Base-by-base conservation (phyloP, 1,140 invertebrate genomes). In the Anoplolepis gracilipes region DNA sequence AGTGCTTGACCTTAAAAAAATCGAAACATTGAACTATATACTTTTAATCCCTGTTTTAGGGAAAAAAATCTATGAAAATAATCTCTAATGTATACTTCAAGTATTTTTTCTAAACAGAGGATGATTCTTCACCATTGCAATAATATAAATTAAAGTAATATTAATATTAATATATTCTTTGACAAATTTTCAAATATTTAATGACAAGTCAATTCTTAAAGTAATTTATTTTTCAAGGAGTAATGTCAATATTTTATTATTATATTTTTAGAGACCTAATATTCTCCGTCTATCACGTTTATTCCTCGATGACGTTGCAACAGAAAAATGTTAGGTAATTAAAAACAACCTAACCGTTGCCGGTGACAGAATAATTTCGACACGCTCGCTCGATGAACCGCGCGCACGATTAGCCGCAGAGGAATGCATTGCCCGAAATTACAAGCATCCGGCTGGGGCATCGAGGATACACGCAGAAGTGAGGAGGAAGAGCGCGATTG, bases 401-500 rank as follows among this genome's bases (percentile, higher is more conserved):
- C 57, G 57, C 25, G 22, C 36, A 59, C 67, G 53, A 82, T 82
- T 82, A 73, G 57, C 64, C 49, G 64, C 67, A 46, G 78, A 46
- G 78, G 46, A 82, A 82, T 69, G 36, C 78, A 72, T 42, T 59
- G 57, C n/a, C 70, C 81, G 81, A 84, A 84, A 84, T 77, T 75
- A 76, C 81, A 53, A 77, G 59, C 70, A 39, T 77, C 59, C 81
- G 81, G 57, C 42, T 19, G 81, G 33, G 49, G 57, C 36, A 73
- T 30, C 69, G 70, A 62, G 28, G 72, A 84, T 64, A 59, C 28
- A 55, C 62, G 69, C 30, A 77, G 81, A 77, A 75, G 81, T 22
- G 73, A 84, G 72, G 39, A 84, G 70, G 81, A 85, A 81, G 76
- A 85, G 84, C 67, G 77, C 73, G 87, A 82, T 72, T 89, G 88